Evolutionary conservation across 1,140 invertebrate species (phyloP).

Genomic region (Drosophila funebris): DNA sequence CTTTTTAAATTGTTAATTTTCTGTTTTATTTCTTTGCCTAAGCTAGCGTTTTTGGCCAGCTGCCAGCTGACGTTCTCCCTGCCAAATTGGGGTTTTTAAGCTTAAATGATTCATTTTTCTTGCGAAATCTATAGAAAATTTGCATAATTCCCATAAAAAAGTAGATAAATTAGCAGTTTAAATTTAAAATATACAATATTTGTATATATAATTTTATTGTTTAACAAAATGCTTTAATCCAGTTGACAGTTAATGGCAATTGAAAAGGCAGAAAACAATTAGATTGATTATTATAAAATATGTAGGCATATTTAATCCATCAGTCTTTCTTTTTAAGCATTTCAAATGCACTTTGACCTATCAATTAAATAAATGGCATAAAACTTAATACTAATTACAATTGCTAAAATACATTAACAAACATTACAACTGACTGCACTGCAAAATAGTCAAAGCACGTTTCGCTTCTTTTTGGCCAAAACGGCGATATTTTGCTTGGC

Average conservation of each 20-base stretch:
- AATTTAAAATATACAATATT: constrained; percentile 6
- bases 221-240: constrained; percentile 4
- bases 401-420: constrained; percentile 16
- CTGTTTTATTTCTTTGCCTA: no score
- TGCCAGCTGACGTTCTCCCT: no score
- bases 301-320: constrained; percentile 51
- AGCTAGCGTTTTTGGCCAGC: no score
- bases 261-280: constrained; percentile 42
- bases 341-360: constrained; percentile 36
- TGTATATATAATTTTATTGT: constrained; percentile 25
- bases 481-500: constrained; percentile 29
- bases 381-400: constrained; percentile 9
- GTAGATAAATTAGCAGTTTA: neutral
- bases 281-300: constrained; percentile 34
- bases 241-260: neutral
- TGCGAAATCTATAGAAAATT: neutral
- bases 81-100: neutral
- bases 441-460: constrained; percentile 18
- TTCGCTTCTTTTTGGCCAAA: constrained; percentile 11
- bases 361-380: constrained; percentile 39
- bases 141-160: neutral
- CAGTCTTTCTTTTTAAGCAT: constrained; percentile 71
- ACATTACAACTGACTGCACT: constrained; percentile 49
- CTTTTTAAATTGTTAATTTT: no score
- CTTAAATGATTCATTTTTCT: constrained; percentile 8